Base-by-base conservation (phyloP, 1,140 invertebrate genomes). In the Lucilia sericata region DNA sequence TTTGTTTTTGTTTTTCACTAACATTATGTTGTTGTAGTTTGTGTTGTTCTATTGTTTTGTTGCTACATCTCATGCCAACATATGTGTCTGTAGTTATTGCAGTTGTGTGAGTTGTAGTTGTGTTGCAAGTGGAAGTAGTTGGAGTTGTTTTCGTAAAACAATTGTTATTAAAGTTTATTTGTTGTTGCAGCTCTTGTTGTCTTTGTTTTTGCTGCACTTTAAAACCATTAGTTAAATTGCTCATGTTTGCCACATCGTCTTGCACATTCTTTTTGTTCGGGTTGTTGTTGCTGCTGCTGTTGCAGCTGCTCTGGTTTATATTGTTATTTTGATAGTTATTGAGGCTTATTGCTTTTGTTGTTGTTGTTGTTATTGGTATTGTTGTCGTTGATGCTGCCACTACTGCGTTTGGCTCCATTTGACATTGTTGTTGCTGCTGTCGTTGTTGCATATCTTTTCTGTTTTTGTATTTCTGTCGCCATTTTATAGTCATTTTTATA, bases 391-490 rank as follows among this genome's bases (percentile, higher is more conserved):
- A 82, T 85, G 84, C 75, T 85, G 84, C 17, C 74, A 34, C 9
- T 17, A 47, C 25, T 81, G 10, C 42, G 5, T 7, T 42, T 42
- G 42, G 42, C 42, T 42, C 42, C 42, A 42, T 42, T 81, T 84
- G 83, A 81, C n/a, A 7, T 82, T 74, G 76, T 78, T 85, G 84
- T 78, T 84, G 74, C 14, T 83, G 85, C 83, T 87, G 83, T 85
- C 82, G 84, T 84, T 42, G 83, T 84, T 74, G 78, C 78, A 82
- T 81, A 76, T 82, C 65, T 82, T 90, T 90, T 88, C 87, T 89
- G 86, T 86, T 89, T 90, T 90, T 90, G 86, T 88, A 89, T 90
- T 88, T 90, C 82, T 90, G 88, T 21, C 89, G 88, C 88, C 89
- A 90, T 90, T 90, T 90, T 85, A 90, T 88, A 86, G 89, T 88